Base-by-base conservation (phyloP, 1,140 invertebrate genomes). In the Zaprionus gabonicus region DNA sequence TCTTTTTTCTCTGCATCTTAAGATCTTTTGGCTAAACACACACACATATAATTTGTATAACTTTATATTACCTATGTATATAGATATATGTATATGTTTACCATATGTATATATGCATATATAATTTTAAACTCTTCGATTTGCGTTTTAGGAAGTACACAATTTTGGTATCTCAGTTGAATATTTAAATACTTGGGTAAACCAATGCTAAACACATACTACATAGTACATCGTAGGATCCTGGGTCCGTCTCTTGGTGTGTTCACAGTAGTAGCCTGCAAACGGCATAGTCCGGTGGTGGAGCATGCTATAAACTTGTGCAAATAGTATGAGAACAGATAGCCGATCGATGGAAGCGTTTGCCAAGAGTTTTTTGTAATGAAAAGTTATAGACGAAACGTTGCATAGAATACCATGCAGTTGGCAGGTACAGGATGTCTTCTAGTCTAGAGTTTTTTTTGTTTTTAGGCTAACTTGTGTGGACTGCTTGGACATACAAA, bases 101-200 rank as follows among this genome's bases (percentile, higher is more conserved):
- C 63, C 28, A 23, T 69, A 53, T 36, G 38, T 64, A 53, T 15
- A 70, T 53, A 28, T 44, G 20, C 51, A 64, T 17, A 51, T 51
- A 20, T 51, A 20, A 51, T 60, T 55, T 71, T 72, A 66, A 66
- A 72, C 64, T 67, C 71, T 72, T 67, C 56, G 38, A 68, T 60
- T 73, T 72, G 41, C n/a, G 44, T 58, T 67, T 41, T 73, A 67
- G 56, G 71, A 60, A 67, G 20, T 75, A 69, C 46, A 49, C 17
- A 60, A 66, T 63, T 56, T 34, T 36, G 4, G 53, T 38, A 66
- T 53, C 41, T 71, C 59, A 56, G 34, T 15, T 62, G 25, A 55
- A 63, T 53, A 36, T 27, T 38, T 53, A 17, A 31, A 31, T 44
- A 46, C 41, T 46, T 46, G 41, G 55, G 51, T 64, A 56, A 63